phyloP scores from a whole-genome alignment of 1,140 invertebrate genomes.

The Vanessa tameamea region DNA sequence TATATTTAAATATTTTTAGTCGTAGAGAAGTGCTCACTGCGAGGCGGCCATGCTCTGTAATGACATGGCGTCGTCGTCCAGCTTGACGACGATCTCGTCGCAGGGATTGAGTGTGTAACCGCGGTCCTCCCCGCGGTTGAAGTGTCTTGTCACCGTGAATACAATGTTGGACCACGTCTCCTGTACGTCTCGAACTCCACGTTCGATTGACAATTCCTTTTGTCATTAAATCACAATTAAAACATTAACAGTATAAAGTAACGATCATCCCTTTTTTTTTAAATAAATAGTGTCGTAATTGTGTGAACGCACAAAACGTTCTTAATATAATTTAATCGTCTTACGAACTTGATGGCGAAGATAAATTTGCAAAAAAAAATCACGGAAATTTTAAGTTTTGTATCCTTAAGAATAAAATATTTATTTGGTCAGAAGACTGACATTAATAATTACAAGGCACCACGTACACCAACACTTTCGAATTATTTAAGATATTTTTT shows the following conservation, averaged over 20 bases:
- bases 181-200: constrained; percentile 89
- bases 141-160: constrained; percentile 86
- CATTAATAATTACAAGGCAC: too few species aligned
- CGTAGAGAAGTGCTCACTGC: constrained; percentile 74
- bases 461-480: too few species aligned
- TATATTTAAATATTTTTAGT: too few species aligned
- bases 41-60: constrained; percentile 95
- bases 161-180: constrained; percentile 87
- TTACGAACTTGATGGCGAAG: too few species aligned
- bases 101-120: constrained; percentile 89
- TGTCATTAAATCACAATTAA: background rate
- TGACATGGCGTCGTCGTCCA: constrained; percentile 94
- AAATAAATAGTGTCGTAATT: too few species aligned
- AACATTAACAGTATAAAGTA: background rate
- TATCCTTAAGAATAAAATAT: background rate
- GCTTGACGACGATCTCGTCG: constrained; percentile 88
- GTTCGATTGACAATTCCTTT: constrained; percentile 91
- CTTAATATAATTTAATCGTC: too few species aligned
- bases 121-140: constrained; percentile 83
- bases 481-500: too few species aligned
- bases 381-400: background rate
- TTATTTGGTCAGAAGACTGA: background rate
- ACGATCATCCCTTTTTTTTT: background rate
- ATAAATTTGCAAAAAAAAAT: background rate
- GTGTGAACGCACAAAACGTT: too few species aligned